These are phyloP conservation scores for Etia nguti DNA, from an alignment of 2,113 vertebrate species.

Conservation along the genomic window DNA sequence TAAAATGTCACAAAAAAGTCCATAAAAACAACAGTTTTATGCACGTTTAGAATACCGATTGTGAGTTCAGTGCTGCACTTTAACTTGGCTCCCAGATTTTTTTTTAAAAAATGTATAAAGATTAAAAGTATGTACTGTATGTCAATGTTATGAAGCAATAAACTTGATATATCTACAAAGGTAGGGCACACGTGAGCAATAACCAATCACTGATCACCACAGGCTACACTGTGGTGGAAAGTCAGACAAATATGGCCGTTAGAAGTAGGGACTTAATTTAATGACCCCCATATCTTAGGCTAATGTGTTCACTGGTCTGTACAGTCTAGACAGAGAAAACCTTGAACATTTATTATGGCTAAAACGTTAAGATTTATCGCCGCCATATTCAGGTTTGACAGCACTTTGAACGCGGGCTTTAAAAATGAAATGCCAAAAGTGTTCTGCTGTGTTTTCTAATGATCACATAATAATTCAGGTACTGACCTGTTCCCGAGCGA, in stretches of 20 bases:
- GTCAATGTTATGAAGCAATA: background rate
- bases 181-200: background rate
- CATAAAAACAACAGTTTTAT: background rate
- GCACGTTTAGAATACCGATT: background rate
- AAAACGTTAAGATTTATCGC: constrained; percentile 37
- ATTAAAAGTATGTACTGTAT: background rate
- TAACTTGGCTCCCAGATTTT: background rate
- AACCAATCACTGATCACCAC: background rate
- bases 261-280: constrained; percentile 30
- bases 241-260: constrained; percentile 21
- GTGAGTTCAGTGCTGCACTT: background rate
- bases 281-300: constrained; percentile 34
- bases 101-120: background rate
- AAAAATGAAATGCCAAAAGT: constrained; percentile 37
- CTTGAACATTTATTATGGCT: constrained; percentile 38
- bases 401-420: constrained; percentile 32
- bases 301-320: constrained; percentile 54
- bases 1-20: background rate
- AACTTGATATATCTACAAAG: background rate
- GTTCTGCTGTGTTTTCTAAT: constrained; percentile 39
- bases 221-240: background rate
- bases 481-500: background rate
- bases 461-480: constrained; percentile 22
- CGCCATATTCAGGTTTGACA: constrained; percentile 39
- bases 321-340: constrained; percentile 45